Percentiles rank a stretch among this genome's conserved stretches.
These are phyloP conservation scores for Phylloscopus whistleri DNA, from an alignment of 2,113 vertebrate genomes.

Conservation along the genomic window DNA sequence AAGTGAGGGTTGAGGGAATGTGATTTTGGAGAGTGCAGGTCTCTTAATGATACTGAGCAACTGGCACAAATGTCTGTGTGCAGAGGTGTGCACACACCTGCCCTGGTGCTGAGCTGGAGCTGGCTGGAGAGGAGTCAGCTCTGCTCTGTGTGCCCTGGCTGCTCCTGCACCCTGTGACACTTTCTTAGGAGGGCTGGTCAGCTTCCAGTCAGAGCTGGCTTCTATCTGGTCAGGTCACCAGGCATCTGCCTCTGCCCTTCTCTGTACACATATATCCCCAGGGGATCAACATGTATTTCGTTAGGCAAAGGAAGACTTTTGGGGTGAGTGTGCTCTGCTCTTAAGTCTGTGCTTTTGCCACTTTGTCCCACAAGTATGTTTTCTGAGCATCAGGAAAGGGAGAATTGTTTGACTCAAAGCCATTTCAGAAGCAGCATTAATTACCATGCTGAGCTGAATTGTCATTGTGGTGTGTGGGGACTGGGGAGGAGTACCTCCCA, in stretches of 20 bases:
- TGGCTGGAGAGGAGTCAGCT: background rate
- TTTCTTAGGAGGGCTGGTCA: background rate
- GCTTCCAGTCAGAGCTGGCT: background rate
- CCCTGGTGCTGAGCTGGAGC: background rate
- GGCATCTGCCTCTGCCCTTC: background rate
- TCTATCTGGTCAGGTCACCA: background rate
- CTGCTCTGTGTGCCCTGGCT: background rate
- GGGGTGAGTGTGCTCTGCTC: background rate
- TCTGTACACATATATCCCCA: background rate
- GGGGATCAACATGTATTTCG: background rate
- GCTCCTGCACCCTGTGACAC: background rate
- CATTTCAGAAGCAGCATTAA: conserved; percentile 3
- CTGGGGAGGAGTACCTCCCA: conserved; percentile 36
- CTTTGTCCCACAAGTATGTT: background rate
- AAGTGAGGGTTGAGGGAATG: background rate
- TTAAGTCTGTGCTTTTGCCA: background rate
- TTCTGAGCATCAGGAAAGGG: background rate
- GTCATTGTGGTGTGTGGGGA: background rate
- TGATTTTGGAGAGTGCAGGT: background rate
- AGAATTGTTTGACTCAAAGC: background rate
- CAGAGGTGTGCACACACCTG: background rate
- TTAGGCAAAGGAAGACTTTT: background rate
- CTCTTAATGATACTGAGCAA: background rate
- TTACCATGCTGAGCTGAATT: background rate
- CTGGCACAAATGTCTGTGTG: fast-evolving